phyloP scores from a whole-genome alignment of 2,888 invertebrate genomes.

The Pyralis farinalis region DNA sequence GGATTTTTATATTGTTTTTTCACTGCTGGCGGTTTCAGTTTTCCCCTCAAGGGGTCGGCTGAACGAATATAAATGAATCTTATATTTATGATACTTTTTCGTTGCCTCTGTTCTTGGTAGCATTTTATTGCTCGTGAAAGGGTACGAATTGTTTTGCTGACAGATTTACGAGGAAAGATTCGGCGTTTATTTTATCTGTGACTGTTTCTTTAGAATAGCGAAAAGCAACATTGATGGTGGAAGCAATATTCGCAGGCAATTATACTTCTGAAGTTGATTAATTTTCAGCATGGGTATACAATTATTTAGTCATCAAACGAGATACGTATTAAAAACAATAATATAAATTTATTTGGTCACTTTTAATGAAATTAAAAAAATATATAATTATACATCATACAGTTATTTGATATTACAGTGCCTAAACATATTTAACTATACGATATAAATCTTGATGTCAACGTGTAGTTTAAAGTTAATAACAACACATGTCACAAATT shows the following conservation, averaged over 20 bases:
- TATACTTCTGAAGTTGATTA: not conserved
- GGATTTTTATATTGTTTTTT: slow-evolving; percentile 41
- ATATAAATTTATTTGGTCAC: too few species aligned
- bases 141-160: slow-evolving; percentile 79
- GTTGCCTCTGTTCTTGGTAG: slow-evolving; percentile 69
- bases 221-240: slow-evolving; percentile 43
- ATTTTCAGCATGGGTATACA: not conserved
- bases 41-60: slow-evolving; percentile 59
- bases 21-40: slow-evolving; percentile 48
- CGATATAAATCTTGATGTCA: too few species aligned
- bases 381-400: too few species aligned
- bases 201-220: slow-evolving; percentile 51
- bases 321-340: too few species aligned
- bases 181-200: slow-evolving; percentile 73
- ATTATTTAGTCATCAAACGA: slow-evolving; percentile 2
- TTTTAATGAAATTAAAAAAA: too few species aligned
- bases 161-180: slow-evolving; percentile 78
- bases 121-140: slow-evolving; percentile 80
- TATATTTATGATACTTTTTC: slow-evolving; percentile 79
- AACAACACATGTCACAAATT: too few species aligned
- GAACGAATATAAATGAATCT: slow-evolving; percentile 80
- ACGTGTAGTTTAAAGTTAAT: too few species aligned
- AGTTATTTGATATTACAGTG: too few species aligned
- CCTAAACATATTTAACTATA: too few species aligned
- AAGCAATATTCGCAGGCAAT: not conserved